Evolutionary conservation across 2,888 invertebrate species (phyloP).

Genomic region (Coronaproctus castanopsis): DNA sequence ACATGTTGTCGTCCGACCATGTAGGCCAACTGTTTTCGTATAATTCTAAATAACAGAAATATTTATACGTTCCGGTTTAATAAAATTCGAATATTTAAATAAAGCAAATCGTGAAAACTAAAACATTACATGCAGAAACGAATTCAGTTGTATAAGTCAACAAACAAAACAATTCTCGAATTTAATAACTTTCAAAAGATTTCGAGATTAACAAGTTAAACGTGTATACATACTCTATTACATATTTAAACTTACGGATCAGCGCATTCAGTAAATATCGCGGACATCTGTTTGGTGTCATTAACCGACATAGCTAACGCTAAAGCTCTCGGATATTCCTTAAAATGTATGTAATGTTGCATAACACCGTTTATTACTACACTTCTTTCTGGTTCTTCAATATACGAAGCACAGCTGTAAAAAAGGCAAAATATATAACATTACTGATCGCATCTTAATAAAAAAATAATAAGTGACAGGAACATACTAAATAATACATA

Average conservation of each 20-base stretch:
- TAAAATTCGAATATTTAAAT: constrained; percentile 1
- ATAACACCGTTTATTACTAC: constrained; percentile 63
- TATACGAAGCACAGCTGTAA: constrained; percentile 78
- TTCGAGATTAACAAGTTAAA: too few relatives aligned
- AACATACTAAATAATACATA: too few relatives aligned
- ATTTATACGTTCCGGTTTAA: constrained; percentile 3
- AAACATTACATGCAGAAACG: background rate
- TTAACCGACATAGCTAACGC: constrained; percentile 81
- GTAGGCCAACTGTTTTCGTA: constrained; percentile 86
- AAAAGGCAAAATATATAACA: constrained; percentile 14
- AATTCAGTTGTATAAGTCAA: constrained; percentile 4
- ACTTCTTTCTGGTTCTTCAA: constrained; percentile 81
- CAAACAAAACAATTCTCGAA: too few relatives aligned
- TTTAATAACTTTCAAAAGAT: too few relatives aligned
- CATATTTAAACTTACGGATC: constrained; percentile 62
- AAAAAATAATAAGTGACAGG: too few relatives aligned
- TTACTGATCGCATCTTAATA: background rate
- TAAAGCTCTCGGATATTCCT: constrained; percentile 72
- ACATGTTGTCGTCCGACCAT: constrained; percentile 89
- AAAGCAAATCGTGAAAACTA: background rate
- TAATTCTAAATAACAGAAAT: constrained; percentile 34
- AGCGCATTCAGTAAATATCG: constrained; percentile 62
- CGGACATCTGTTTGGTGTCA: constrained; percentile 52
- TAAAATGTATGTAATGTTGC: constrained; percentile 66
- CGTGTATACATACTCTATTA: too few relatives aligned